Evolutionary conservation across 2,797 vertebrate genomes (phyloP).

Genomic region (Danio choprae): DNA sequence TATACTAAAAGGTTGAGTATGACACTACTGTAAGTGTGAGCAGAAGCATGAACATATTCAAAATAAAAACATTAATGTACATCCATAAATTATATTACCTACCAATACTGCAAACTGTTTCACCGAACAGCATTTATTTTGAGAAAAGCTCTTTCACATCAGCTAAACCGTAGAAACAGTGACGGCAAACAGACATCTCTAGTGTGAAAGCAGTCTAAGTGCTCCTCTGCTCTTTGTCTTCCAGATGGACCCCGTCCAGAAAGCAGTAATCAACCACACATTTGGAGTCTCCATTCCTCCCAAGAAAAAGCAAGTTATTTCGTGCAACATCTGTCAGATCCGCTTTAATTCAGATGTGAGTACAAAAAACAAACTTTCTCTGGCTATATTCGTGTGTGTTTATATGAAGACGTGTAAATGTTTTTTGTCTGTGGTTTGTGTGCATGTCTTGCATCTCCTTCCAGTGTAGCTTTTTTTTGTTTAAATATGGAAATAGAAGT

Average conservation of each 20-base stretch:
- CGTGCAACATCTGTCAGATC: constrained; percentile 94
- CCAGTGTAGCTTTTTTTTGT: neutral
- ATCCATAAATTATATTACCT: neutral
- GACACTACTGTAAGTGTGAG: neutral
- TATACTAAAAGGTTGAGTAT: too few species aligned
- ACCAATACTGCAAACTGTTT: neutral
- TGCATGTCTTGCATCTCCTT: constrained; percentile 28
- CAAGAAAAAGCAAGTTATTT: constrained; percentile 95
- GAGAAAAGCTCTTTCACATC: constrained; percentile 5
- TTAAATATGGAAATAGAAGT: constrained; percentile 30
- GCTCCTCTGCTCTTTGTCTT: constrained; percentile 62
- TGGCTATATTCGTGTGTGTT: constrained; percentile 17
- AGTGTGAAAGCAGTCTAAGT: constrained; percentile 20
- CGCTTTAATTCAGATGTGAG: constrained; percentile 98
- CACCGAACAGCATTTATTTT: neutral
- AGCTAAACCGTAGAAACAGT: neutral
- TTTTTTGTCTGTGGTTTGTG: constrained; percentile 32
- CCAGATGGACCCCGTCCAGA: constrained; percentile 99
- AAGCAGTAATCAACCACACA: constrained; percentile 98
- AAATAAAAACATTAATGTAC: neutral
- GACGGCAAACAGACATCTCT: constrained; percentile 9
- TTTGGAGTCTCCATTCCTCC: constrained; percentile 93
- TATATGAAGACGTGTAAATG: constrained; percentile 23
- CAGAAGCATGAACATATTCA: neutral
- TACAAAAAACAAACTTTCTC: constrained; percentile 62